Evolutionary conservation across 2,888 invertebrate species (phyloP).

Genomic region (Incurvaria masculella): DNA sequence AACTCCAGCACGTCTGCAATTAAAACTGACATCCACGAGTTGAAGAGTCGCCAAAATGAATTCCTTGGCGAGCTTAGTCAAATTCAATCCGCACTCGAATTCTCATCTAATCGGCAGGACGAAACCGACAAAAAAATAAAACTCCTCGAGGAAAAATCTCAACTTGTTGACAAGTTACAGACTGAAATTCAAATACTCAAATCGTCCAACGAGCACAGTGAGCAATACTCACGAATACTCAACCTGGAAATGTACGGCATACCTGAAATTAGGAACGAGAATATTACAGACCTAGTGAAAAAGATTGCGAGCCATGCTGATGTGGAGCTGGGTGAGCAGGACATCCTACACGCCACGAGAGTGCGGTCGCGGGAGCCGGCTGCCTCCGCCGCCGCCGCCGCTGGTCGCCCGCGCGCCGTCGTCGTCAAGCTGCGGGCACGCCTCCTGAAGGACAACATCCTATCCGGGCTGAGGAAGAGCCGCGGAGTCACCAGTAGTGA

Average conservation of each 20-base stretch:
- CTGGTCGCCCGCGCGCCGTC: not conserved
- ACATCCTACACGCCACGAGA: not conserved
- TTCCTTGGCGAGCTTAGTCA: too few species aligned
- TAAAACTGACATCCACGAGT: too few species aligned
- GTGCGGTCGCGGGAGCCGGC: not conserved
- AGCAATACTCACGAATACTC: not conserved
- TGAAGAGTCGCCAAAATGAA: too few species aligned
- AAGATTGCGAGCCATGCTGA: not conserved
- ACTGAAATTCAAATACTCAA: too few species aligned
- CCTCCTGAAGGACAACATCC: slow-evolving; percentile 1
- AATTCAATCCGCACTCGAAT: too few species aligned
- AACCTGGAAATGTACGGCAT: slow-evolving; percentile 1
- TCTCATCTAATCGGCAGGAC: too few species aligned
- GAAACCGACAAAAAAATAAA: too few species aligned
- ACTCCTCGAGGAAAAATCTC: too few species aligned
- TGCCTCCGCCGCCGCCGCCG: not conserved
- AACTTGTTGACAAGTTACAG: too few species aligned
- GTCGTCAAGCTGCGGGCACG: not conserved
- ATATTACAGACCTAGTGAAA: not conserved
- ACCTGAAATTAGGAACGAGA: slow-evolving; percentile 1
- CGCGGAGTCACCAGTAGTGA: slow-evolving; percentile 2
- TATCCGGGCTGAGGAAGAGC: slow-evolving; percentile 1
- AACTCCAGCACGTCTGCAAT: too few species aligned
- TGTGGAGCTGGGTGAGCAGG: not conserved
- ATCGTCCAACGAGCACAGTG: too few species aligned